Evolutionary conservation across 2,797 vertebrate genomes (phyloP).

Genomic region (Galago senegalensis): DNA sequence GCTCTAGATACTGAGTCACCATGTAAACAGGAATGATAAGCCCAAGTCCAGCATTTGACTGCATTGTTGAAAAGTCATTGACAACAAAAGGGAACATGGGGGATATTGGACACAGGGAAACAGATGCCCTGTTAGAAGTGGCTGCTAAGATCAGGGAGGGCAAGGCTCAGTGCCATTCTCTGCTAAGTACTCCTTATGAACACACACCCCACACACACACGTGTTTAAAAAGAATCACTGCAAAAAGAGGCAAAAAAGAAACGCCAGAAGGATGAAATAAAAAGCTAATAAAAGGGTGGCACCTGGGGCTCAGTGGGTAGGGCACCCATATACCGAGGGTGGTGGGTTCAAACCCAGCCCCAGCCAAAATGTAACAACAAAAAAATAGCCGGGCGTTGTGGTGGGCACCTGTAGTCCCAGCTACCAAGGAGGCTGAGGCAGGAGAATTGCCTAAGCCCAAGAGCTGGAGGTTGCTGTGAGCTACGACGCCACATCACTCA

Average conservation of each 20-base stretch:
- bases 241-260: neutral
- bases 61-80: neutral
- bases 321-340: no score
- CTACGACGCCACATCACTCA: no score
- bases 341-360: no score
- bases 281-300: conserved; percentile 2
- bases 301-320: no score
- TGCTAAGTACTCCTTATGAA: neutral
- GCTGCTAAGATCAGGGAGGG: neutral
- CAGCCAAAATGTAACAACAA: no score
- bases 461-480: no score
- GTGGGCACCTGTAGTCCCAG: no score
- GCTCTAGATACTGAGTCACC: conserved; percentile 45
- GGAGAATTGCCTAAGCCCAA: no score
- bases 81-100: neutral
- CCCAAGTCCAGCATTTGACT: neutral
- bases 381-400: no score
- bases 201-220: neutral
- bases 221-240: no score
- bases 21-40: neutral
- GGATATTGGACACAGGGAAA: neutral
- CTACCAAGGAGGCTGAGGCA: no score
- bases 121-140: neutral
- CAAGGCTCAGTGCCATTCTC: neutral
- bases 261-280: neutral